Evolutionary conservation across 2,113 vertebrate species (phyloP).

Genomic region (Trochalopteron elliotii): DNA sequence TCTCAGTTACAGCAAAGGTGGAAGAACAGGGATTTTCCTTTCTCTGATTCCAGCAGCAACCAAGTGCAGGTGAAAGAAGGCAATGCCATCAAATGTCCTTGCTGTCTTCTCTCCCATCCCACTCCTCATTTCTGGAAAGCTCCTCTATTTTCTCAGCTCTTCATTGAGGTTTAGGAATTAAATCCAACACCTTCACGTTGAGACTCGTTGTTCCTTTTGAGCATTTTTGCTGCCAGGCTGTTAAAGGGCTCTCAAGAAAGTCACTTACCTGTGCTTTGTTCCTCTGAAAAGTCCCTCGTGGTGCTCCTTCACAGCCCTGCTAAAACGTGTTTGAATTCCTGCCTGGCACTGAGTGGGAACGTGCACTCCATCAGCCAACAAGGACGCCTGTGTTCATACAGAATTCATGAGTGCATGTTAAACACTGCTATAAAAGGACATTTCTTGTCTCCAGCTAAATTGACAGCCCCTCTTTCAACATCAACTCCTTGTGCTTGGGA

Average conservation of each 20-base stretch:
- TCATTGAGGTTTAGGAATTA: not conserved
- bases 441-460: not conserved
- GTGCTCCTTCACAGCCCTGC: not conserved
- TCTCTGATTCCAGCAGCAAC: rapidly evolving
- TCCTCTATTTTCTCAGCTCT: not conserved
- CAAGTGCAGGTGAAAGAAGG: not conserved
- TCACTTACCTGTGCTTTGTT: not conserved
- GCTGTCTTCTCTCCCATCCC: not conserved
- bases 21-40: not conserved
- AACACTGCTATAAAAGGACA: constrained; percentile 2
- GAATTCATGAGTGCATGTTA: not conserved
- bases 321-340: not conserved
- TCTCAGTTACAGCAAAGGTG: not conserved
- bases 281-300: rapidly evolving
- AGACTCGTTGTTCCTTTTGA: rapidly evolving
- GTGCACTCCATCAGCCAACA: not conserved
- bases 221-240: not conserved
- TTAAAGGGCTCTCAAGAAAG: not conserved
- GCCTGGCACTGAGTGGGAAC: not conserved
- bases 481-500: not conserved
- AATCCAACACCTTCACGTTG: not conserved
- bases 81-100: rapidly evolving
- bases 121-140: not conserved
- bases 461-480: not conserved
- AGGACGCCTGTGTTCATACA: not conserved